Evolutionary conservation across 2,888 invertebrate genomes (phyloP).

Genomic region (Timema podura): DNA sequence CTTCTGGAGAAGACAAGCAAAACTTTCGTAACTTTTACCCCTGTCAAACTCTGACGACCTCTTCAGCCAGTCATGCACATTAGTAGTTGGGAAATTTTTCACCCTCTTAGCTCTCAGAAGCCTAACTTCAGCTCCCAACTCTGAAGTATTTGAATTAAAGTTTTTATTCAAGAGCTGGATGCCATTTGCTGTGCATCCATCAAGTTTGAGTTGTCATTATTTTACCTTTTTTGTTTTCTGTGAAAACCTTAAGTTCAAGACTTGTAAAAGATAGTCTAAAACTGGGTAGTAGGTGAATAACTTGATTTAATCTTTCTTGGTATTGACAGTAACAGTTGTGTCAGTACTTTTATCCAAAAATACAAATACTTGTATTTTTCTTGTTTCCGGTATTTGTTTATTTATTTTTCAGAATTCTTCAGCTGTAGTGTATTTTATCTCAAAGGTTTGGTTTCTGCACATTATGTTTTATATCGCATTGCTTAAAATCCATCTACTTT

Average conservation of each 20-base stretch:
- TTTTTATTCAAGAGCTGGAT: not conserved
- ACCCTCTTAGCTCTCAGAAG: not conserved
- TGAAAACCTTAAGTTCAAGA: conserved; percentile 4
- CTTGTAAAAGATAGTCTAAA: not conserved
- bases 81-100: not conserved
- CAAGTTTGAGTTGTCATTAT: not conserved
- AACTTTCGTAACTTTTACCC: not conserved
- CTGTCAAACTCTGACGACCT: not conserved
- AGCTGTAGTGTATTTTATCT: not conserved
- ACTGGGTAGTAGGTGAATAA: not conserved
- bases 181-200: not conserved
- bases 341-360: not conserved
- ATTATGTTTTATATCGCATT: no score
- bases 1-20: not conserved
- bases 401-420: not conserved
- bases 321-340: not conserved
- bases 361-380: not conserved
- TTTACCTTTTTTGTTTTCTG: not conserved
- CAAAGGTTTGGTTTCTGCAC: not conserved
- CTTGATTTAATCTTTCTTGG: no score
- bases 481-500: no score
- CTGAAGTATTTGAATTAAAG: not conserved
- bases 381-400: not conserved
- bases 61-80: not conserved
- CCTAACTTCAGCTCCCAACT: not conserved